phyloP scores from a whole-genome alignment of 2,113 vertebrate genomes.

The Notothenia rossii region DNA sequence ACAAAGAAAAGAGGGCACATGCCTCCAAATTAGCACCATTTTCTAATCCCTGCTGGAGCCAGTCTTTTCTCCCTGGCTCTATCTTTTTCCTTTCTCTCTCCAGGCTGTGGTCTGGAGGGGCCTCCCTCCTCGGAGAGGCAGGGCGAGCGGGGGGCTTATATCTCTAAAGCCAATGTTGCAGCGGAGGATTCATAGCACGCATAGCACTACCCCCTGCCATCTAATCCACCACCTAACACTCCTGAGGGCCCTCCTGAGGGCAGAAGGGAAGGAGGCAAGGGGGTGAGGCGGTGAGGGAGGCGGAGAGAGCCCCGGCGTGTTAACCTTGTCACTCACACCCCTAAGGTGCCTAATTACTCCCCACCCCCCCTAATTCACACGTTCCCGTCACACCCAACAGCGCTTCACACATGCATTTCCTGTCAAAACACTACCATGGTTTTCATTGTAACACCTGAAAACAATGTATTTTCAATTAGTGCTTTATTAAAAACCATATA shows the following conservation, averaged over 20 bases:
- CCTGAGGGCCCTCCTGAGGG: conserved; percentile 72
- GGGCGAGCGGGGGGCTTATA: conserved; percentile 69
- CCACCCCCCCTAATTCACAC: conserved; percentile 49
- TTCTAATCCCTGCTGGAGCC: conserved; percentile 83
- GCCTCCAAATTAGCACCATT: conserved; percentile 87
- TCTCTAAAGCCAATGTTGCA: conserved; percentile 80
- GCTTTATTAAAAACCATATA: background rate
- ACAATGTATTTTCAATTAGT: conserved; percentile 15
- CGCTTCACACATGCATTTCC: conserved; percentile 33
- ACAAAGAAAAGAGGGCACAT: conserved; percentile 77
- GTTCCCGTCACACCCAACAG: conserved; percentile 40
- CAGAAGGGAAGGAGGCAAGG: conserved; percentile 62
- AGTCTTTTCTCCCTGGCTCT: conserved; percentile 64
- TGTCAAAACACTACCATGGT: conserved; percentile 9
- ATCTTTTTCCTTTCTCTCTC: conserved; percentile 61
- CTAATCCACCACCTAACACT: conserved; percentile 75
- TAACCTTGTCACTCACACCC: conserved; percentile 76
- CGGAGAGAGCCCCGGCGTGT: conserved; percentile 51
- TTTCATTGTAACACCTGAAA: conserved; percentile 17
- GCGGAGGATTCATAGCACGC: conserved; percentile 64
- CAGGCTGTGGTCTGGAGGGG: conserved; percentile 84
- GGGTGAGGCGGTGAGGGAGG: conserved; percentile 54
- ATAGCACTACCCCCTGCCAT: conserved; percentile 70
- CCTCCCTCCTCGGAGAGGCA: conserved; percentile 72
- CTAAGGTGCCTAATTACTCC: conserved; percentile 66